These are phyloP conservation scores for Chroicocephalus ridibundus DNA, from an alignment of 2,113 vertebrate species.

Conservation along the genomic window DNA sequence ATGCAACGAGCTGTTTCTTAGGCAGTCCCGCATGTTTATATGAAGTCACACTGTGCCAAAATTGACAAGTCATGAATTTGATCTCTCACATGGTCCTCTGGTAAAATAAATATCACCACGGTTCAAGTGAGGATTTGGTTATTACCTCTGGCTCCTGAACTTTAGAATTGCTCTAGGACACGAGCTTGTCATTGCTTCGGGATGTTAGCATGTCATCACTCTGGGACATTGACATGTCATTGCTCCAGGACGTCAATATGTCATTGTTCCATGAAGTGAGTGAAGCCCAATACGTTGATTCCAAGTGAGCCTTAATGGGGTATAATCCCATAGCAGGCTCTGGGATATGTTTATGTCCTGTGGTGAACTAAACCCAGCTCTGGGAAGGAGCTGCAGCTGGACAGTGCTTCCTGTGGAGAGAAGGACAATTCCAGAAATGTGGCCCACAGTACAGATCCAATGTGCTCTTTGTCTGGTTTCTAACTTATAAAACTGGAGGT, in stretches of 20 bases:
- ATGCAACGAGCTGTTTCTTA: background rate
- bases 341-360: background rate
- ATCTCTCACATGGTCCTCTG: background rate
- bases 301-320: background rate
- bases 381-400: background rate
- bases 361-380: background rate
- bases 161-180: background rate
- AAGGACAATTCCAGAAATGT: background rate
- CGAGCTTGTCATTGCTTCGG: background rate
- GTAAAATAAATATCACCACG: background rate
- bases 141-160: background rate
- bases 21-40: background rate
- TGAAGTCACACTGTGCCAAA: background rate
- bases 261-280: background rate
- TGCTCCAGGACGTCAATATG: background rate
- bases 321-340: background rate
- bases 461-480: background rate
- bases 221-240: background rate
- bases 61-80: background rate
- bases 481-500: background rate
- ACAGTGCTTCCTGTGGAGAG: background rate
- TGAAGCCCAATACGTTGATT: background rate
- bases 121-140: background rate
- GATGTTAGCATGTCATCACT: background rate
- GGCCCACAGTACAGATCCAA: fast-evolving